These are phyloP conservation scores for Iselma pallidipennis DNA, from an alignment of 2,888 invertebrate genomes.

Conservation along the genomic window DNA sequence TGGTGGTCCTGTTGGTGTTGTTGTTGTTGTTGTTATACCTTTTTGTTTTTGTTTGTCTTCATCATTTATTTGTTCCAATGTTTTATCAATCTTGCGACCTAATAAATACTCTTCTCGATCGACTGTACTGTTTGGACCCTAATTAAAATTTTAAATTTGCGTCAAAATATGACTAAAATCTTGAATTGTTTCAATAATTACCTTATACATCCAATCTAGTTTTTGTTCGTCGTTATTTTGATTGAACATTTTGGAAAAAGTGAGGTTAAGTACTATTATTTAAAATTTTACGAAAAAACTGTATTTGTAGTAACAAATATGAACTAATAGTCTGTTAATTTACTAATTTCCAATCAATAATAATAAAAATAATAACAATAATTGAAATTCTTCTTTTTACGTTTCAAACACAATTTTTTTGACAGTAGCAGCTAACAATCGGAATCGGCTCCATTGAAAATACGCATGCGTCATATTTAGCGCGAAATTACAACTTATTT, in stretches of 20 bases:
- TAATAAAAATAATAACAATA: too few species aligned
- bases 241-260: slow-evolving; percentile 16
- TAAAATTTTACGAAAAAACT: too few species aligned
- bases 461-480: too few species aligned
- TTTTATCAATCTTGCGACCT: slow-evolving; percentile 81
- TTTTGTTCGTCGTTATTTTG: slow-evolving; percentile 60
- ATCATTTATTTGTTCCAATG: slow-evolving; percentile 68
- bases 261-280: background rate
- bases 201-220: slow-evolving; percentile 90
- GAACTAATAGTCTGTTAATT: too few species aligned
- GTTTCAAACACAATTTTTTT: too few species aligned
- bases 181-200: slow-evolving; percentile 35
- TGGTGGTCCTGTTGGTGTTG: slow-evolving; percentile 49
- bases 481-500: too few species aligned
- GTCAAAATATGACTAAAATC: slow-evolving; percentile 2
- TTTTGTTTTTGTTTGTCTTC: slow-evolving; percentile 59
- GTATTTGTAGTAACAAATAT: too few species aligned
- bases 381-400: too few species aligned
- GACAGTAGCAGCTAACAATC: too few species aligned
- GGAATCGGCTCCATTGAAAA: too few species aligned
- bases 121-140: slow-evolving; percentile 65
- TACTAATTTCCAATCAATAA: background rate
- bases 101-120: slow-evolving; percentile 88
- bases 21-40: slow-evolving; percentile 25
- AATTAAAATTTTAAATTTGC: slow-evolving; percentile 28